Evolutionary conservation across 2,888 invertebrate genomes (phyloP).

Genomic region (Eristalis arbustorum): DNA sequence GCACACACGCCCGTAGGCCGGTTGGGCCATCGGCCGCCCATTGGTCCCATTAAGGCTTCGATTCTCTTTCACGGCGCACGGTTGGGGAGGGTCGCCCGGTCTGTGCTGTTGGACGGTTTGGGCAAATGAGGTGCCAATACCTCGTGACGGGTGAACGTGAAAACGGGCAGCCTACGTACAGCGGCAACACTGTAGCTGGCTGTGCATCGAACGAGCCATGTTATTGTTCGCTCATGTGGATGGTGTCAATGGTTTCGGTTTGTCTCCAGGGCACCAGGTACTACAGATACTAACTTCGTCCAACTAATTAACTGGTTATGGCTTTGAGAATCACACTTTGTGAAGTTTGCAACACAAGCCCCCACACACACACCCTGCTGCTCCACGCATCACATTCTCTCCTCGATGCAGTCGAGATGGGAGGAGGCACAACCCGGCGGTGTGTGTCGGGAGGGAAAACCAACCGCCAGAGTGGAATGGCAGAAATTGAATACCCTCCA

Average conservation of each 20-base stretch:
- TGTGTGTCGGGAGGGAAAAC: background rate
- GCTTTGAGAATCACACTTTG: slow-evolving; percentile 69
- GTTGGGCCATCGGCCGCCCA: background rate
- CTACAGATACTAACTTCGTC: slow-evolving; percentile 61
- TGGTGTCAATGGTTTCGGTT: slow-evolving; percentile 69
- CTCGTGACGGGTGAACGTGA: background rate
- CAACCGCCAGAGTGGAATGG: background rate
- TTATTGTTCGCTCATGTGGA: slow-evolving; percentile 68
- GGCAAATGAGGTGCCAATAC: slow-evolving; percentile 62
- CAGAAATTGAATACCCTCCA: slow-evolving; percentile 61
- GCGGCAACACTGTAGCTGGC: background rate
- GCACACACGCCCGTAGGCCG: background rate
- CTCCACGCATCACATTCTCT: slow-evolving; percentile 31
- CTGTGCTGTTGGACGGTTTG: slow-evolving; percentile 47
- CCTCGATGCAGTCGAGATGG: background rate
- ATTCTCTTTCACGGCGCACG: background rate
- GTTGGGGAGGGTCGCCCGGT: too few relatives aligned
- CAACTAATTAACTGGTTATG: slow-evolving; percentile 70
- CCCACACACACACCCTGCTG: background rate
- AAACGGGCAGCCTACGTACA: background rate
- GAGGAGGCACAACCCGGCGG: background rate
- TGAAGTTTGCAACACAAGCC: slow-evolving; percentile 51
- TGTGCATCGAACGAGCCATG: slow-evolving; percentile 25
- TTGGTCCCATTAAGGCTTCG: slow-evolving; percentile 28
- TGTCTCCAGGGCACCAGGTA: slow-evolving; percentile 58